A percentile compares a stretch with the other conserved stretches of the same genome.
phyloP scores from a whole-genome alignment of 2,113 vertebrate species.

The Lepisosteus oculatus region DNA sequence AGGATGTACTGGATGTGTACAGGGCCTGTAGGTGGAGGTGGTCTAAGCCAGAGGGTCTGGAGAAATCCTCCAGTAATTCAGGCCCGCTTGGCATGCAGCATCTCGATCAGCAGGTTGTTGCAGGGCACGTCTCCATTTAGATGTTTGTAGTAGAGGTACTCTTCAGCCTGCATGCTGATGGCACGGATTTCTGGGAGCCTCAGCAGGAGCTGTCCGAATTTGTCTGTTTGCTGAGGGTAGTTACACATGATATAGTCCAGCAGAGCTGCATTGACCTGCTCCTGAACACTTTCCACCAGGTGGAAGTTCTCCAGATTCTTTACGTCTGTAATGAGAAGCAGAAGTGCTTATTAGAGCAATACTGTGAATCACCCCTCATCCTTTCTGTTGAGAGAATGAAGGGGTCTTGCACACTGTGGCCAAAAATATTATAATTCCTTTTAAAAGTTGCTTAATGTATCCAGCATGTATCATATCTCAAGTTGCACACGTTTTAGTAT shows the following conservation, averaged over 20 bases:
- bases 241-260: constrained; percentile 96
- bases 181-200: constrained; percentile 93
- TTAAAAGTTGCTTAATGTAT: too few relatives aligned
- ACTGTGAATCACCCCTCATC: constrained; percentile 2
- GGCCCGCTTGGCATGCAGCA: constrained; percentile 96
- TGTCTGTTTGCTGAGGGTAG: constrained; percentile 96
- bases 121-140: constrained; percentile 97
- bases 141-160: constrained; percentile 98
- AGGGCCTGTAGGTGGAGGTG: constrained; percentile 4
- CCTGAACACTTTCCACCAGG: constrained; percentile 94
- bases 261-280: constrained; percentile 92
- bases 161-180: constrained; percentile 96
- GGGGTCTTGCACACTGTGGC: not conserved
- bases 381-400: not conserved
- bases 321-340: constrained; percentile 72
- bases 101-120: constrained; percentile 98
- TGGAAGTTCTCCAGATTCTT: constrained; percentile 98
- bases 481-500: too few relatives aligned
- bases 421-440: not conserved
- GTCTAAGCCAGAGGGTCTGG: constrained; percentile 17
- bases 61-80: constrained; percentile 46
- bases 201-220: constrained; percentile 93
- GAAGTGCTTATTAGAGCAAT: not conserved
- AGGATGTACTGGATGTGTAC: constrained; percentile 12
- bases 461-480: too few relatives aligned